Evolutionary conservation across 2,888 invertebrate genomes (phyloP), one percentile per base, ranked within the genome.

Genomic region (Steinernema carpocapsae): DNA sequence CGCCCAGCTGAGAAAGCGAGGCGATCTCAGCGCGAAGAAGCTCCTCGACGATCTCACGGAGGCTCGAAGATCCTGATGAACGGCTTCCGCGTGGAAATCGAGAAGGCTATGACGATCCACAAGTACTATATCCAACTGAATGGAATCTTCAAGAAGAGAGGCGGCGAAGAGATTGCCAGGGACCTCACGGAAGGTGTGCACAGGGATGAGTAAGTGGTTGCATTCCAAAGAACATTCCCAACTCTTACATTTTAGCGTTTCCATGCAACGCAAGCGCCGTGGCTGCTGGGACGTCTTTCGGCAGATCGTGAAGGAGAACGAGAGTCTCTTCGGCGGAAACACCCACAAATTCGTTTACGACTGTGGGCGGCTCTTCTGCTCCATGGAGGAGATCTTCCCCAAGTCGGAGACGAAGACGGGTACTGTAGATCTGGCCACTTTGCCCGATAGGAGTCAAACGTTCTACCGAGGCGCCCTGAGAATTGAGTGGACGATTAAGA

Each of bases 271-370:
- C 7, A 3, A 19, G 2, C 56, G 56, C 1, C 56, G 56, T 14
- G 56, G 24, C 26, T 26, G 22, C 26, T 56, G 56, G 56, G 24
- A 56, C 56, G 26, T 56, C 26, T 56, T 56, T 26, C 56, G 26
- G 56, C 12, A 14, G 4, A 22, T 56, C 6, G 3, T 56, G 6
- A 24, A 10, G 19, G 12, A 22, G n/a, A 26, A 56, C 26, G 7
- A 24, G 14, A 3, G 6, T 19, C 6, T 22, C 6, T 56, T 56
- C 17, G 56, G 56, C 22, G 26, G 24, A 3, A 24, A 56, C 19
- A 22, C 3, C 24, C 26, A 56, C 56, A 6, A 19, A 22, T 56
- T 56, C 26, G 56, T 56, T 26, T 56, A 56, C 56, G 56, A 56
- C 56, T 56, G 56, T 26, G 56, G 56, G 1, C 14, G 22, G n/a